A percentile compares a stretch with the other conserved stretches of the same genome.
Evolutionary conservation across 2,113 vertebrate genomes (phyloP).

Genomic region (Chaetura pelagica): DNA sequence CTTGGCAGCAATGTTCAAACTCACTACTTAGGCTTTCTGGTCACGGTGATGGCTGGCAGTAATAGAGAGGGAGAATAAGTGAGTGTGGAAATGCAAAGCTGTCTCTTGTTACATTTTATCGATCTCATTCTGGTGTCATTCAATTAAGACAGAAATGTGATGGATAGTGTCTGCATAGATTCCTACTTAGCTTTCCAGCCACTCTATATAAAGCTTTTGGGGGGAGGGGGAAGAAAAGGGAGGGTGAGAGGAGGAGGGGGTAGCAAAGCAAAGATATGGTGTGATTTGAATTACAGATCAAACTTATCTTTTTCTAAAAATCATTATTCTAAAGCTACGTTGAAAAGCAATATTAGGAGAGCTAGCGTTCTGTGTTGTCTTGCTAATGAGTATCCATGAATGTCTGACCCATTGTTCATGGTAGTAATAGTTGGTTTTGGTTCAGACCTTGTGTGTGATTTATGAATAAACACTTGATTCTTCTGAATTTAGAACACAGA

Average conservation of each 20-base stretch:
- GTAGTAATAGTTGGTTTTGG: neutral
- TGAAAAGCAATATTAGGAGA: constrained; percentile 65
- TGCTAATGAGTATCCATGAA: constrained; percentile 3
- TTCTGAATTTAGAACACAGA: constrained; percentile 44
- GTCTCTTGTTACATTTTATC: constrained; percentile 83
- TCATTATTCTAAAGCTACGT: constrained; percentile 47
- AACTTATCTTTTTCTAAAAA: constrained; percentile 35
- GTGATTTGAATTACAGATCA: constrained; percentile 81
- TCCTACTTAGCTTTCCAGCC: constrained; percentile 74
- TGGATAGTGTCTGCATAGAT: constrained; percentile 80
- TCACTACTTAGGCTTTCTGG: constrained; percentile 77
- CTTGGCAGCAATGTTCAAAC: constrained; percentile 69
- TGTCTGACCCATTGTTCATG: neutral
- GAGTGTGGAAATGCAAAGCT: constrained; percentile 84
- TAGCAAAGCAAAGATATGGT: constrained; percentile 73
- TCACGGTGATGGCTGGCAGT: constrained; percentile 76
- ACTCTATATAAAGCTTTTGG: constrained; percentile 69
- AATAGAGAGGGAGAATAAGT: constrained; percentile 77
- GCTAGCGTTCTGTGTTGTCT: constrained; percentile 47
- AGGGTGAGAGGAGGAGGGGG: constrained; percentile 30
- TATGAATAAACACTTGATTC: constrained; percentile 26
- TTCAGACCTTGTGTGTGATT: constrained; percentile 28
- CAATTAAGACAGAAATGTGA: constrained; percentile 85
- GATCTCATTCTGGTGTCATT: constrained; percentile 85
- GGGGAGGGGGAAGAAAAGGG: constrained; percentile 6